Conservation (phyloP, 2,113 vertebrate genomes). For the Sisor rabdophorus region DNA sequence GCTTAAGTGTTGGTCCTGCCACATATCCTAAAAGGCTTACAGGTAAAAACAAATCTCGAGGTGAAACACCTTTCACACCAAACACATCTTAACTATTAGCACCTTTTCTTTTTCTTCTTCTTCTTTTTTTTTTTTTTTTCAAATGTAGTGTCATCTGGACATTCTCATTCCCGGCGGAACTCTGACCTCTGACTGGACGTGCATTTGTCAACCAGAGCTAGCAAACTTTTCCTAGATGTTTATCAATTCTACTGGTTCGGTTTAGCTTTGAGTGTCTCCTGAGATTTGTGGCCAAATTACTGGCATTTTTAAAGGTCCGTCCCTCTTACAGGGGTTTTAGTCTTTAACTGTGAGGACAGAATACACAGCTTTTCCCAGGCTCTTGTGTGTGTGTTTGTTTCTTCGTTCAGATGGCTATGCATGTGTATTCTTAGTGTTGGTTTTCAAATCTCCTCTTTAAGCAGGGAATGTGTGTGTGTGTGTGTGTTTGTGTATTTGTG, state of each 20-base stretch:
- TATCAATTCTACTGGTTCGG: constrained; percentile 26
- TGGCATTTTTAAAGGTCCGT: constrained; percentile 40
- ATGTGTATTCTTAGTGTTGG: constrained; percentile 37
- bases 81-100: constrained; percentile 57
- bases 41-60: constrained; percentile 56
- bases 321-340: constrained; percentile 52
- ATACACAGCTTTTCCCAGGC: constrained; percentile 54
- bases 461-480: constrained; percentile 1
- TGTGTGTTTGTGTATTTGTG: background rate
- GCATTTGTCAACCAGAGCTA: constrained; percentile 18
- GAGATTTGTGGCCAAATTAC: constrained; percentile 13
- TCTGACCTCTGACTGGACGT: constrained; percentile 20
- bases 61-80: constrained; percentile 37
- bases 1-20: constrained; percentile 59
- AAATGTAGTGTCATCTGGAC: background rate
- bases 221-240: constrained; percentile 19
- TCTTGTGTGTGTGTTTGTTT: constrained; percentile 44
- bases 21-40: constrained; percentile 59
- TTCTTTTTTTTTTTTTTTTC: constrained; percentile 24
- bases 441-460: constrained; percentile 32
- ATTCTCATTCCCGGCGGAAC: constrained; percentile 3
- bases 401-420: no score
- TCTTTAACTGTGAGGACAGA: constrained; percentile 51
- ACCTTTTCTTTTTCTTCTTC: constrained; percentile 38
- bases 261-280: constrained; percentile 27